Evolutionary conservation across 2,113 vertebrate species (phyloP).

Genomic region (Psammodynastes pulverulentus): DNA sequence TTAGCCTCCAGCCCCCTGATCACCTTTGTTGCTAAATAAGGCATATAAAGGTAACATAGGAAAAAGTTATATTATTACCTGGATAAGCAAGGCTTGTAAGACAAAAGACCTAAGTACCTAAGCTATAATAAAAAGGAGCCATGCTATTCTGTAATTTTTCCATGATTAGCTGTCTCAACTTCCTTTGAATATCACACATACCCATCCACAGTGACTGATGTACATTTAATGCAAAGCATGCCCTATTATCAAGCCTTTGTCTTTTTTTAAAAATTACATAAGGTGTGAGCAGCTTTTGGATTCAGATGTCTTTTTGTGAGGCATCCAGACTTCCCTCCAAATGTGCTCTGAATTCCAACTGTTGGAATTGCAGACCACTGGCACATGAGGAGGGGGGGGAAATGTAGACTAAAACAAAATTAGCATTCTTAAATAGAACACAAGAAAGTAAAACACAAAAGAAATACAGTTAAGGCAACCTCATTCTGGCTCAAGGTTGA

Average conservation of each 20-base stretch:
- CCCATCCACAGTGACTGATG: neutral
- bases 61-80: neutral
- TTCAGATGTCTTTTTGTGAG: neutral
- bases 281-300: neutral
- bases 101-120: neutral
- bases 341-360: neutral
- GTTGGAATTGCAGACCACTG: neutral
- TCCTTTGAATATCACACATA: neutral
- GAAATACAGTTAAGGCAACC: neutral
- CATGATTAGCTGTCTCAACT: neutral
- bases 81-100: neutral
- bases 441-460: neutral
- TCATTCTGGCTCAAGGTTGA: neutral
- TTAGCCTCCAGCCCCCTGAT: neutral
- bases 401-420: neutral
- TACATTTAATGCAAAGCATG: too few relatives aligned
- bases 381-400: accelerated
- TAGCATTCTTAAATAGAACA: neutral
- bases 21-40: neutral
- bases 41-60: neutral
- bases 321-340: neutral
- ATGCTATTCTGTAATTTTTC: neutral
- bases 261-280: neutral
- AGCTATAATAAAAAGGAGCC: neutral
- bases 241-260: neutral